These are phyloP conservation scores for Fabriciana adippe DNA, from an alignment of 2,888 invertebrate species.

Conservation along the genomic window DNA sequence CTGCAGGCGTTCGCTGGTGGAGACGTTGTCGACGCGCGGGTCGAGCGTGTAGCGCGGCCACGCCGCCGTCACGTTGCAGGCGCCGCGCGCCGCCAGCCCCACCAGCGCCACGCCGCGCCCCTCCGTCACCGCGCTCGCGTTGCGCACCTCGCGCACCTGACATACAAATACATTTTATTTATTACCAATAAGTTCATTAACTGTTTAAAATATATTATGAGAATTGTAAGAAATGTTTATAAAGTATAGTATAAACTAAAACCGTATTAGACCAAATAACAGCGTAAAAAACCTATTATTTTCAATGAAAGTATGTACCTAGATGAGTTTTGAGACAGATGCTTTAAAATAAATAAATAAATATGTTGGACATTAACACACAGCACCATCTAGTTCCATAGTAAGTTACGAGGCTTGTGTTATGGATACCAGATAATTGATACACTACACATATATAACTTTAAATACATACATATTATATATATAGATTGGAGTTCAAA, in stretches of 20 bases:
- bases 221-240: not conserved
- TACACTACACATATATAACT: no score
- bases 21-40: slow-evolving; percentile 91
- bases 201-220: no score
- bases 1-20: slow-evolving; percentile 88
- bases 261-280: not conserved
- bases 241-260: not conserved
- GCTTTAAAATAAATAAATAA: no score
- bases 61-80: slow-evolving; percentile 92
- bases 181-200: no score
- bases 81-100: slow-evolving; percentile 90
- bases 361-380: no score
- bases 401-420: no score
- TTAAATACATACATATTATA: no score
- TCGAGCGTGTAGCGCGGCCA: slow-evolving; percentile 94
- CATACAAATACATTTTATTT: not conserved
- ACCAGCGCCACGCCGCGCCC: slow-evolving; percentile 89
- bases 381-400: no score
- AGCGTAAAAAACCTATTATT: no score
- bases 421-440: no score
- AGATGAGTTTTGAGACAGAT: not conserved
- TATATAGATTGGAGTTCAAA: no score
- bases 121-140: slow-evolving; percentile 88
- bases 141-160: slow-evolving; percentile 76
- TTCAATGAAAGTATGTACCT: no score